Base-by-base conservation (phyloP, 2,797 vertebrate species). In the Clarias laeviceps region DNA sequence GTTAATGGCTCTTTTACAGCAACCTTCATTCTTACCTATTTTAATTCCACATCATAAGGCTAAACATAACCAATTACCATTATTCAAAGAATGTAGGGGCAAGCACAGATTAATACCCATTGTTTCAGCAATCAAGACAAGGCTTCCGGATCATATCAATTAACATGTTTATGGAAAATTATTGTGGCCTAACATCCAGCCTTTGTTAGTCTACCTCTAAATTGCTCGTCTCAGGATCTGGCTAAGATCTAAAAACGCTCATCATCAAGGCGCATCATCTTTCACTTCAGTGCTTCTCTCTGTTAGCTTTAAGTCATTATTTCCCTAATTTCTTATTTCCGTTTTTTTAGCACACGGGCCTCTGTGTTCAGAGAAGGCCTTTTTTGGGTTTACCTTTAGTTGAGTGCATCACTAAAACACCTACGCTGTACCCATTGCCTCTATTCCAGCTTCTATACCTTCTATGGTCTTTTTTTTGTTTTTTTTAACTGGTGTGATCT, bases 391-490 rank as follows among this genome's bases (percentile, higher is more conserved):
- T 27, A 87, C 89, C 87, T 87, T 90, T 86, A 70, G 82, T 72
- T 70, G 64, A 86, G 85, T 77, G 79, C 85, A 89, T 69, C 84
- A 88, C 62, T 85, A 83, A 83, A 86, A 76, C 77, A 74, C 76
- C 50, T 62, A 78, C 64, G 68, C 72, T 82, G 83, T 82, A 84
- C 80, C 83, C 54, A 82, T 54, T 56, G 56, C 82, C 64, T 85
- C 72, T 91, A 89, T 91, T 85, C 84, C 90, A 91, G 86, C 83
- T 89, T 87, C 91, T 93, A 87, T 88, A 81, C 37, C 15, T 27
- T 5, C 34, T 12, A 4, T 45, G 37, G 91, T 94, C 93, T 62
- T 34, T 37, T 24, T 91, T 94, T 94, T 94, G 94, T 87, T 94
- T 4, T 79, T 24, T 15, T 7, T 17, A 93, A 94, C 89, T 92